Base-by-base conservation (phyloP, 1,140 invertebrate genomes). In the Elysia chlorotica region DNA sequence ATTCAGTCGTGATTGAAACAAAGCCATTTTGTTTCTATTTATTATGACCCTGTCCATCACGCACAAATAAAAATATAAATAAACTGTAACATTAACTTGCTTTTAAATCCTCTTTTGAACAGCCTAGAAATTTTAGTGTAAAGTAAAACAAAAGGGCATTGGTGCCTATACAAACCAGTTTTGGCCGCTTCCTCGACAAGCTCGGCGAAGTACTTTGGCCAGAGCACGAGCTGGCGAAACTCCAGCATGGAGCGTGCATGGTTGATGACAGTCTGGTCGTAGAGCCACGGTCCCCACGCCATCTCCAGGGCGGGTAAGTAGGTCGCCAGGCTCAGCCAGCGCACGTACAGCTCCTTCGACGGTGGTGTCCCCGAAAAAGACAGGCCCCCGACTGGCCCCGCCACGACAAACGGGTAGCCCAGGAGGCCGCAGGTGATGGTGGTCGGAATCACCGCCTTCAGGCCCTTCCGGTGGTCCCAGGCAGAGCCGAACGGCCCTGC, bases 311-410 rank as follows among this genome's bases (percentile, higher is more conserved):
- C 89, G 0, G 96, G 95, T 90, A 98, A 91, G 79, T 96, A 96
- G 0, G 92, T 90, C 75, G 93, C 95, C 1, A 87, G 92, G 86
- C 97, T 93, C 30, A 96, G 86, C 96, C 96, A 98, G 54, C 76
- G 59, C 5, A 75, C 62, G 33, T 63, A 77, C 35, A 77, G 71
- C 38, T 77, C 74, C 1, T 63, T 48, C 14, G 74, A 71, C 28
- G 73, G 74, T 71, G 66, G 19, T 65, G 54, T 33, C 62, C 19
- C 23, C 0, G 30, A 53, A 87, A 90, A 83, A 0, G 91, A 93
- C 83, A 96, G 96, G 1, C 96, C 96, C 2, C 96, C 96, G 77
- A 98, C 92, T 93, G 97, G 95, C 82, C 97, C 95, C 0, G 95
- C 94, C 1, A 97, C 86, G 4, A 96, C 92, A 78, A 93, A 92